phyloP scores from a whole-genome alignment of 64 coral and sea anemone species.

The Dendronephthya gigantea region DNA sequence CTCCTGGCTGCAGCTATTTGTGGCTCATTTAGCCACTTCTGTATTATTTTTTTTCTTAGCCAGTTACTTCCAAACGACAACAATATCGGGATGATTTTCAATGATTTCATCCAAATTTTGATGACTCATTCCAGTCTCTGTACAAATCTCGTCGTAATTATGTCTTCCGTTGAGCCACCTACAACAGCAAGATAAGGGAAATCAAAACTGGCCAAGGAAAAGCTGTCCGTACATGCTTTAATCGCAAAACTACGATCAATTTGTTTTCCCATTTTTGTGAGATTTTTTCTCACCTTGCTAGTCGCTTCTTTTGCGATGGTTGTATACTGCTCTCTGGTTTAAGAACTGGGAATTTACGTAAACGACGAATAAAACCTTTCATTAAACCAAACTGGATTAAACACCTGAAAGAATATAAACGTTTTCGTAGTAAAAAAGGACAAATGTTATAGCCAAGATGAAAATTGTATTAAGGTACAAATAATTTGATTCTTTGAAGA shows the following conservation, averaged over 20 bases:
- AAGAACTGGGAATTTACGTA: slow-evolving; percentile 42
- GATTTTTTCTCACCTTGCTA: not conserved
- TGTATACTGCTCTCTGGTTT: slow-evolving; percentile 8
- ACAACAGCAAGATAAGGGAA: not conserved
- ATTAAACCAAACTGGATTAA: slow-evolving; percentile 48
- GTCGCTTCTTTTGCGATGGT: slow-evolving; percentile 1
- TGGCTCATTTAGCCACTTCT: too few species aligned
- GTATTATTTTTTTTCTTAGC: too few species aligned
- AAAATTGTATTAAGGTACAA: too few species aligned
- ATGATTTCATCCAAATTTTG: slow-evolving; percentile 87
- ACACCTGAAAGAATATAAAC: not conserved
- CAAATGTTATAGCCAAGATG: too few species aligned
- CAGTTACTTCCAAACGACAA: slow-evolving; percentile 69
- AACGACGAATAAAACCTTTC: slow-evolving; percentile 44
- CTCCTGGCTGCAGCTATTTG: too few species aligned
- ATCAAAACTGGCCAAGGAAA: not conserved
- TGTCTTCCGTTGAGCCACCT: slow-evolving; percentile 77
- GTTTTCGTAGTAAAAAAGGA: not conserved
- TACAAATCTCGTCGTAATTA: slow-evolving; percentile 89
- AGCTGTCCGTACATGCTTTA: too few species aligned
- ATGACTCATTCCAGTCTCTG: slow-evolving; percentile 69
- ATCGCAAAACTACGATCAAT: not conserved
- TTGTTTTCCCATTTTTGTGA: not conserved
- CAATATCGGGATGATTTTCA: slow-evolving; percentile 54
- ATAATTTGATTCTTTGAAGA: too few species aligned